Conservation (phyloP, 2,113 vertebrate genomes). For the Pterophyllum scalare region DNA sequence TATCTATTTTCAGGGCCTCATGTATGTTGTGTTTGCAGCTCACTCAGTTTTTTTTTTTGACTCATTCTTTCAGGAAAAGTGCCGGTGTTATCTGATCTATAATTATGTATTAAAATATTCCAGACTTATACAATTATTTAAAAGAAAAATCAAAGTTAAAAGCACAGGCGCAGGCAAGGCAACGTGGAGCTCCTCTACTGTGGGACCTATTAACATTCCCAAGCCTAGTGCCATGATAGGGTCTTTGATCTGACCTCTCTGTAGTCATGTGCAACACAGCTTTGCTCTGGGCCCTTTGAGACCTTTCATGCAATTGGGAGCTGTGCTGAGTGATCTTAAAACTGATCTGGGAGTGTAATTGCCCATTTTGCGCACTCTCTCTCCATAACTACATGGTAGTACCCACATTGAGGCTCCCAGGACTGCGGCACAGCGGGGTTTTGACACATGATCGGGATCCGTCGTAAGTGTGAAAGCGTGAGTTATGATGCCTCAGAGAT, state of each 20-base stretch:
- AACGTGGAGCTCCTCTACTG: constrained; percentile 12
- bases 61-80: background rate
- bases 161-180: constrained; percentile 13
- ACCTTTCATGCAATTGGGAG: constrained; percentile 46
- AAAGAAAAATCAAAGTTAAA: background rate
- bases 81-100: background rate
- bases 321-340: constrained; percentile 63
- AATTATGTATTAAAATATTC: constrained; percentile 2
- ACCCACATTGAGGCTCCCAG: constrained; percentile 5
- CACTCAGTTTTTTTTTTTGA: background rate
- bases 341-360: constrained; percentile 65
- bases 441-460: constrained; percentile 52
- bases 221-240: constrained; percentile 23
- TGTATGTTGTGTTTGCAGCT: background rate
- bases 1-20: background rate
- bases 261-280: constrained; percentile 56
- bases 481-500: constrained; percentile 48
- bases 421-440: constrained; percentile 24
- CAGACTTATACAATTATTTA: background rate
- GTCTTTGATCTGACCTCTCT: constrained; percentile 68
- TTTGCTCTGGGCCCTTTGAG: constrained; percentile 54
- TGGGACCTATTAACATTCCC: constrained; percentile 69
- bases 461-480: constrained; percentile 40
- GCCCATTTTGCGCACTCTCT: constrained; percentile 31
- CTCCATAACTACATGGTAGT: constrained; percentile 1